Base-by-base conservation (phyloP, 2,113 vertebrate species). In the Ophiodon elongatus region DNA sequence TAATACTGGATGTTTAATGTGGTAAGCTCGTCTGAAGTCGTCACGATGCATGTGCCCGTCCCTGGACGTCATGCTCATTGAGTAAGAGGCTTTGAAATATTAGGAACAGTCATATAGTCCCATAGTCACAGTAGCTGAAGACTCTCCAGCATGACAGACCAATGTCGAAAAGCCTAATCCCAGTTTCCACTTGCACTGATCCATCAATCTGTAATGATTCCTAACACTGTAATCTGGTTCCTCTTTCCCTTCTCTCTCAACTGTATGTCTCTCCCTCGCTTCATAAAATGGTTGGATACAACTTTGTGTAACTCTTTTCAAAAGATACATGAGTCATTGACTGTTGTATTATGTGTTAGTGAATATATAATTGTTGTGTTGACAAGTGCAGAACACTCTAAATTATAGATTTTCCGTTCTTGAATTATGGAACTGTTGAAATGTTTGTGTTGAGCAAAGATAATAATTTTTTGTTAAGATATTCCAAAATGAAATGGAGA, bases 11-110 rank as follows among this genome's bases (percentile, higher is more conserved):
- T 76, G 62, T 67, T 76, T 79, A 68, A 84, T 77, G 85, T 69
- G 67, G 83, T 73, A 80, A 83, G 64, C 80, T 88, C 47, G 37
- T 86, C 76, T 83, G 75, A 86, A 87, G 74, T 84, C 60, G 70
- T 43, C 72, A 2, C 17, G 66, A 84, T 37, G 85, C 85, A 76
- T 83, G 50, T 27, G 56, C 78, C 39, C 2, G n/a, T 90, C 78
- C 72, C 73, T 66, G 84, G 78, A 52, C 63, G 72, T 90, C 82
- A 86, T 29, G 85, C 88, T 90, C 56, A 54, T 74, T 60, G 79
- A 81, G 4, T 86, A 86, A 89, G 85, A 67, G 68, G 84, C 91
- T 90, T 93, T 89, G 85, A 89, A 88, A 86, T 85, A 85, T 93
- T 83, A 90, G 74, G 84, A 91, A 43, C 66, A 85, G 83, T 85